Base-by-base conservation (phyloP, 2,113 vertebrate species). In the Accipiter virgatus region DNA sequence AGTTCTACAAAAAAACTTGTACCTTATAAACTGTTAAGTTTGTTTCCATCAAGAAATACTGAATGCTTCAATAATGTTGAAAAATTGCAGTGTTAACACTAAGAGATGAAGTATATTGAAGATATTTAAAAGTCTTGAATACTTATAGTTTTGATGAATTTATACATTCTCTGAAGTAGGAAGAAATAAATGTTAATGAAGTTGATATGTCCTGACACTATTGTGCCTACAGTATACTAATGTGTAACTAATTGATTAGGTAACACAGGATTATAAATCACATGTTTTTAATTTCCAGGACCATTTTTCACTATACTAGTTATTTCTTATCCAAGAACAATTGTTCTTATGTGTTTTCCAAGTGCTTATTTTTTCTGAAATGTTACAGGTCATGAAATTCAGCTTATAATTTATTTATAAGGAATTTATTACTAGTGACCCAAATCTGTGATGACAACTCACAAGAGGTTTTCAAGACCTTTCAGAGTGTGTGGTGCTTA, bases 351-450 rank as follows among this genome's bases (percentile, higher is more conserved):
- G 15, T 70, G 47, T 81, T 73, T 68, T 67, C 52, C 42, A 83
- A 66, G 50, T 40, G 15, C 9, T 92, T 66, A n/a, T 42, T 52
- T 90, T 94, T 93, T 85, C 75, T 70, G 78, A 93, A 95, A 81
- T 86, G 17, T 68, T 93, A 67, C 53, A 90, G 66, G 66, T 92
- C 20, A 85, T 77, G 68, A 75, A 77, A 95, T 67, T 86, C 55
- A 38, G 18, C 31, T 83, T 75, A 80, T 67, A 42, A 31, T 79
- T 86, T 66, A 58, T 90, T 94, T 82, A 86, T 77, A 59, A 65
- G 40, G 23, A 77, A 93, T 89, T 96, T 96, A 94, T 96, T 93
- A 59, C 23, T 79, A 63, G 47, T 82, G 72, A 95, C 48, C 38
- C 42, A 89, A 79, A 81, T 85, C 27, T 43, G 32, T 59, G 23